Percentiles rank a stretch among this genome's conserved stretches.
phyloP scores from a whole-genome alignment of 2,888 invertebrate genomes.

The Cataglyphis rosenhaueri region DNA sequence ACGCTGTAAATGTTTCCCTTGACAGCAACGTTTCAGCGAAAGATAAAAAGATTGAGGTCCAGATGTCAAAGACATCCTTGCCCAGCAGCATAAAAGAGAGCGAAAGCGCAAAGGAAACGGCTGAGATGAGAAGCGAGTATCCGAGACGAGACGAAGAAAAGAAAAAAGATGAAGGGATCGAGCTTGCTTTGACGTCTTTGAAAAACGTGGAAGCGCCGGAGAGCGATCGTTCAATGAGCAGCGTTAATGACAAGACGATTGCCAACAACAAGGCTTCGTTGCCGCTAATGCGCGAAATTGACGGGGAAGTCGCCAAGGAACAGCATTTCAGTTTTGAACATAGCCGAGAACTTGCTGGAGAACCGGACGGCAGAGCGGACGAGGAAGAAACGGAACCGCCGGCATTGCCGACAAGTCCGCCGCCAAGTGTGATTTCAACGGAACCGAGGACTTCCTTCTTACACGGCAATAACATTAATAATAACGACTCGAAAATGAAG shows the following conservation, averaged over 20 bases:
- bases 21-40: conserved; percentile 69
- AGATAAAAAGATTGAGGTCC: conserved; percentile 78
- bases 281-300: conserved; percentile 74
- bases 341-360: conserved; percentile 93
- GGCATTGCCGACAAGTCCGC: conserved; percentile 90
- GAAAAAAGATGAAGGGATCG: conserved; percentile 70
- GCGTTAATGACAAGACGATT: conserved; percentile 55
- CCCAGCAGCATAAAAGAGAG: conserved; percentile 55
- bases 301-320: conserved; percentile 71
- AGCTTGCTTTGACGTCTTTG: conserved; percentile 79
- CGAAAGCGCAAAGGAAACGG: conserved; percentile 47
- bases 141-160: conserved; percentile 52
- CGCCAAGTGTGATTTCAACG: conserved; percentile 86
- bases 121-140: conserved; percentile 23
- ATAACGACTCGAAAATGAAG: conserved; percentile 86
- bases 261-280: conserved; percentile 50
- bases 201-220: conserved; percentile 82
- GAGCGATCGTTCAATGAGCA: conserved; percentile 57
- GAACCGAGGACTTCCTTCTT: conserved; percentile 90
- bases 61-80: conserved; percentile 74
- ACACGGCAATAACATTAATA: conserved; percentile 87
- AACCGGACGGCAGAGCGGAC: conserved; percentile 95
- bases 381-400: conserved; percentile 91
- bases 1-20: conserved; percentile 71
- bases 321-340: conserved; percentile 85